Evolutionary conservation across 2,888 invertebrate genomes (phyloP), one percentile per base, ranked within the genome.

Genomic region (Lithosia quadra): DNA sequence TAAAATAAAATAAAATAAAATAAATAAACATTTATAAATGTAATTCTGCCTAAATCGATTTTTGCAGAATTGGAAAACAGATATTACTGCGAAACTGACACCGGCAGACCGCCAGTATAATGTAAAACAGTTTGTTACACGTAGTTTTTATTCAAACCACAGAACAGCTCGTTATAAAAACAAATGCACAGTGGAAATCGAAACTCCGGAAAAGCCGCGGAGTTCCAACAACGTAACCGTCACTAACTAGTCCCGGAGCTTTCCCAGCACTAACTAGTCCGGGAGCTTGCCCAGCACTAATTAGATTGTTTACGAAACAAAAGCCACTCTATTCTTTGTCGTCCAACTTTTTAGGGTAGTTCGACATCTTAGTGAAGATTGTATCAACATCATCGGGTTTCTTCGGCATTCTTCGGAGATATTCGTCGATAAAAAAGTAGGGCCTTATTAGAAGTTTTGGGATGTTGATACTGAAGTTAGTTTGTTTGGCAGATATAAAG

Each of bases 221-320:
- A 49, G 24, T 64, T n/a, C 33, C 57, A 33, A 56, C 57, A 56
- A 34, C 63, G 43, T 21, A 36, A 60, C 60, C 63, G 33, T 70
- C 63, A 63, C 70, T 69, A 69, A 66, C 66, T 65, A 69, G 43
- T 57, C 43, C 55, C 22, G 13, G 58, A 56, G 59, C 56, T 84
- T 83, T 84, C 79, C 80, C 82, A 70, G 84, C 85, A 85, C 86
- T 87, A 87, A 88, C 87, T 88, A 87, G 85, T 57, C 43, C 55
- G 33, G 13, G 58, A 56, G 59, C 56, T 84, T 83, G 85, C 79
- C 80, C 82, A 70, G 84, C 85, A 85, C 86, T 87, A 87, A 88
- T 88, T 88, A 87, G 85, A 87, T 88, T 88, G 88, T 87, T 87
- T 86, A 80, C 82, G 80, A 82, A 86, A 87, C 88, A 88, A 88